Conservation (phyloP, 2,113 vertebrate species). For the Vombatus ursinus region DNA sequence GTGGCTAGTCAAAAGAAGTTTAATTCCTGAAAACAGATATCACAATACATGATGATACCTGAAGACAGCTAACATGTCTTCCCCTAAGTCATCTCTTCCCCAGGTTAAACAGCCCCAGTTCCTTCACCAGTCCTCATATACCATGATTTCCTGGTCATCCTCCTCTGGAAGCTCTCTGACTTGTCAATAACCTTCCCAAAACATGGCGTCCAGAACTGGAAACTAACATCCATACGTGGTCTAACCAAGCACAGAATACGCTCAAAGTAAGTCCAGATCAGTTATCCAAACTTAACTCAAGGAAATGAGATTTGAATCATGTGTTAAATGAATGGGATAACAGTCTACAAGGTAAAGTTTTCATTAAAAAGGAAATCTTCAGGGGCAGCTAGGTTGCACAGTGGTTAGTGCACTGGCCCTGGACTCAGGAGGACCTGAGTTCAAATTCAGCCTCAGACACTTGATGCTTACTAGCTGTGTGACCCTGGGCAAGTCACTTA, state of each 20-base stretch:
- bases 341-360: not conserved
- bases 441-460: too few relatives aligned
- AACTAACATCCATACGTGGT: not conserved
- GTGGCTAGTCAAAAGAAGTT: not conserved
- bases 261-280: not conserved
- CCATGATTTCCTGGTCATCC: not conserved
- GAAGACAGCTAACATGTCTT: not conserved
- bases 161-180: not conserved
- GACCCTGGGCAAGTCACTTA: too few relatives aligned
- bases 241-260: not conserved
- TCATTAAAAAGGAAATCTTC: not conserved
- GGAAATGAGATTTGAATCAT: not conserved
- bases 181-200: not conserved
- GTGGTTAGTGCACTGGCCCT: too few relatives aligned
- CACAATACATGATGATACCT: too few relatives aligned
- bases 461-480: too few relatives aligned
- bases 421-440: too few relatives aligned
- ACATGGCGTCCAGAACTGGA: not conserved
- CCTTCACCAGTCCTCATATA: not conserved
- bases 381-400: too few relatives aligned
- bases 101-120: not conserved
- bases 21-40: not conserved
- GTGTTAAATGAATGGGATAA: not conserved
- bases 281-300: not conserved
- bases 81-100: not conserved